Evolutionary conservation across 1,140 invertebrate genomes (phyloP).

Genomic region (Drosophila sp.): DNA sequence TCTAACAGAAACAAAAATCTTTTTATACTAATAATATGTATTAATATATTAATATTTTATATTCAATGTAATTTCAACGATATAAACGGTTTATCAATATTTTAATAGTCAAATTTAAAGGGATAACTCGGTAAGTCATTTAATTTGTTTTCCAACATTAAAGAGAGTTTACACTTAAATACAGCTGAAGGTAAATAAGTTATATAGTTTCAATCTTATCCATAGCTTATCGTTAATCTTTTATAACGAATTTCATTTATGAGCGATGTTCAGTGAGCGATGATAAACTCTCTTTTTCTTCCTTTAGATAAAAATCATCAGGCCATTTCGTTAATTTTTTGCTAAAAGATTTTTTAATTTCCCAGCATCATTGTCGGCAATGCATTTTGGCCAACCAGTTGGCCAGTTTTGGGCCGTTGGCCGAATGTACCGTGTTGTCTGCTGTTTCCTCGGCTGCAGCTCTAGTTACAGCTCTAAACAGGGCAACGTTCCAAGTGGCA

Average conservation of each 20-base stretch:
- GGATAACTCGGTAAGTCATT: too few species aligned
- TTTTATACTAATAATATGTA: too few species aligned
- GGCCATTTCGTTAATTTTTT: constrained; percentile 77
- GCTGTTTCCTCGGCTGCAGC: constrained; percentile 32
- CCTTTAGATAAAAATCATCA: constrained; percentile 45
- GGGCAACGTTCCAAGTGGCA: constrained; percentile 62
- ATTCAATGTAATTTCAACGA: too few species aligned
- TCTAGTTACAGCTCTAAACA: constrained; percentile 62
- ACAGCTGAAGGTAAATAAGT: too few species aligned
- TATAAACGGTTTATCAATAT: too few species aligned
- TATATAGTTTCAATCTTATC: background rate
- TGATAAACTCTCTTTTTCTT: constrained; percentile 42
- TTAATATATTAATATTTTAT: too few species aligned
- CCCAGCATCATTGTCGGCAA: constrained; percentile 47
- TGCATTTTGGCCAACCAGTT: constrained; percentile 48
- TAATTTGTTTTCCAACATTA: background rate
- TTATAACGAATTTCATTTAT: constrained; percentile 70
- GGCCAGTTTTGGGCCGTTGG: constrained; percentile 28
- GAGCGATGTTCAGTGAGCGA: constrained; percentile 49
- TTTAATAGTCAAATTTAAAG: too few species aligned
- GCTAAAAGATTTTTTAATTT: constrained; percentile 71
- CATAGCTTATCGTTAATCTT: constrained; percentile 44
- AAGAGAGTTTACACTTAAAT: background rate
- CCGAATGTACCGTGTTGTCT: constrained; percentile 27
- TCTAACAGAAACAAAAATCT: too few species aligned